Base-by-base conservation (phyloP, 92 coral and sea anemone genomes). In the Zoanthus gigantus region DNA sequence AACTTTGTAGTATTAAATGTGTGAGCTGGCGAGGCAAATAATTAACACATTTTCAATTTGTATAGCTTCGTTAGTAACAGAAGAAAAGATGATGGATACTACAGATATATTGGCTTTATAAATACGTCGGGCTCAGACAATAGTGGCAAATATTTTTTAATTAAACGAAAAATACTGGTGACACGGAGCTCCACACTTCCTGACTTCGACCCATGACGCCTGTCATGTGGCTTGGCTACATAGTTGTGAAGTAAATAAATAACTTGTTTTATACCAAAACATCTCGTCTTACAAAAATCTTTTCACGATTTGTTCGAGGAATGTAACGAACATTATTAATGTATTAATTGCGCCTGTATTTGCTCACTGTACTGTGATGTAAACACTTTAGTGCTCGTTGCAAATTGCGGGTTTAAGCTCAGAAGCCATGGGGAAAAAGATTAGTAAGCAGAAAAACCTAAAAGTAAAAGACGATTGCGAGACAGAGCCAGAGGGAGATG, bases 401-500 rank as follows among this genome's bases (percentile, higher is more conserved):
- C 13, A 81, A 63, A 81, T 47, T 14, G 60, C 47, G 75, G 58
- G 45, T 63, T 63, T 52, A 34, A 76, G 9, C 50, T 76, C 3
- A 12, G 80, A 76, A 31, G 44, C 50, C 61, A 81, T 81, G 85
- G 85, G 85, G 17, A 81, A 81, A 31, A 81, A 66, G 11, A 81
- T 11, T 28, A 81, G 85, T 50, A 81, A 81, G 16, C 85, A 81
- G 23, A 81, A 81, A 66, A 81, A 52, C 63, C 60, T 81, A 11
- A 66, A 81, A 42, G 75, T 81, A 11, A 66, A 81, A 42, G 75
- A 81, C 66, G 75, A 81, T 34, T 32, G 88, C 48, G 90, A 68
- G 9, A 73, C 45, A 48, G 90, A 68, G 9, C 73, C 45, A 48
- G 94, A 94, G 29, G 84, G 68, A 23, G 95, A 92, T 18, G 95